These are phyloP conservation scores for Epirrita christyi DNA, from an alignment of 2,888 invertebrate species.

Conservation along the genomic window DNA sequence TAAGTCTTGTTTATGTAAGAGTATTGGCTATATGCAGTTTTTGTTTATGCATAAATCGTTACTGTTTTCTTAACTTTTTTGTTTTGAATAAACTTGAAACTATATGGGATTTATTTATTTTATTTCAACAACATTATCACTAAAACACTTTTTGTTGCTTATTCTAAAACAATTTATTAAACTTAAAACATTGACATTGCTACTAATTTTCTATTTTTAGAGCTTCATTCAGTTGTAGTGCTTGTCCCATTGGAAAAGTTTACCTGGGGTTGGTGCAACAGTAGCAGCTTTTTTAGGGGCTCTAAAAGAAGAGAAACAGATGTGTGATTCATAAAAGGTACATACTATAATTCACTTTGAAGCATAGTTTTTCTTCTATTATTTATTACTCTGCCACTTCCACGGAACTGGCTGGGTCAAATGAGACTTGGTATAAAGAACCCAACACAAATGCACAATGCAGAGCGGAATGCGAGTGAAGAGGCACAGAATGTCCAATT, in stretches of 20 bases:
- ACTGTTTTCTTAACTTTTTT: conserved; percentile 12
- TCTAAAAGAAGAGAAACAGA: conserved; percentile 51
- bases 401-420: no score
- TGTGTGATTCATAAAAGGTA: not conserved
- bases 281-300: conserved; percentile 60
- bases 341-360: no score
- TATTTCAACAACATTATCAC: not conserved
- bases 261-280: conserved; percentile 84
- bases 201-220: conserved; percentile 12
- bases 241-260: conserved; percentile 84
- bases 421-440: no score
- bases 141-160: conserved; percentile 1
- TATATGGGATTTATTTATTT: not conserved
- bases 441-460: no score
- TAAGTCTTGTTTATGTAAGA: conserved; percentile 4
- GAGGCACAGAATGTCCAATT: no score
- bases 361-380: no score
- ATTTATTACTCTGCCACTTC: no score
- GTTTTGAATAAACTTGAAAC: conserved; percentile 22
- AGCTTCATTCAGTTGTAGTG: conserved; percentile 55
- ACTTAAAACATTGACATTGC: conserved; percentile 32
- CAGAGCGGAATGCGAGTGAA: no score
- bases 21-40: conserved; percentile 1
- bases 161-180: conserved; percentile 28
- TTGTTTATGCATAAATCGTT: conserved; percentile 15